Percentiles rank a stretch among this genome's conserved stretches.
phyloP scores from a whole-genome alignment of 2,113 vertebrate genomes.

The Gymnobelideus leadbeateri region DNA sequence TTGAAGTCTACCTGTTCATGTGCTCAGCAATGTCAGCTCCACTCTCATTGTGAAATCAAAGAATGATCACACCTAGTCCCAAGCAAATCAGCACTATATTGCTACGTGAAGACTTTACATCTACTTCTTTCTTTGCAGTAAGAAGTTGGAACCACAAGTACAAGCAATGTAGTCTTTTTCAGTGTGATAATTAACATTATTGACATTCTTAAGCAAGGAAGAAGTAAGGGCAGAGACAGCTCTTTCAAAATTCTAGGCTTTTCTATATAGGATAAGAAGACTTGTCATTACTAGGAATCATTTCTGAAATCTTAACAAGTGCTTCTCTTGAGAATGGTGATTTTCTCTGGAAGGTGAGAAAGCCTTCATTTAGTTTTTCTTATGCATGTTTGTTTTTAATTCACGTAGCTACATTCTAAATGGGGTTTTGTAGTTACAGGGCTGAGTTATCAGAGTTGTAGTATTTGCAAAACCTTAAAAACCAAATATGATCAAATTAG shows the following conservation, averaged over 20 bases:
- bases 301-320: constrained; percentile 63
- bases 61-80: constrained; percentile 74
- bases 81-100: constrained; percentile 78
- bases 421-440: not conserved
- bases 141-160: constrained; percentile 74
- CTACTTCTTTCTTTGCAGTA: constrained; percentile 40
- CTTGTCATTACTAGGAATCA: constrained; percentile 64
- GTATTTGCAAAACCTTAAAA: not conserved
- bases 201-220: constrained; percentile 19
- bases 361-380: constrained; percentile 51
- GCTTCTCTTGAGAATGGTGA: constrained; percentile 60
- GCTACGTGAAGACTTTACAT: constrained; percentile 80
- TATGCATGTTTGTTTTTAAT: not conserved
- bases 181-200: constrained; percentile 76
- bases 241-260: constrained; percentile 72
- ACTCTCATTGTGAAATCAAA: constrained; percentile 83
- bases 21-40: constrained; percentile 73
- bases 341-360: constrained; percentile 55
- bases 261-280: constrained; percentile 50
- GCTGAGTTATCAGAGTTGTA: not conserved
- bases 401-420: not conserved
- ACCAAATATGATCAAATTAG: not conserved
- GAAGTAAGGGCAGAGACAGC: constrained; percentile 55
- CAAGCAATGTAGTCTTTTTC: constrained; percentile 79
- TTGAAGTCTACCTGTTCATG: constrained; percentile 78